A percentile compares a stretch with the other conserved stretches of the same genome.
Evolutionary conservation across 2,797 vertebrate genomes (phyloP).

Genomic region (Anas acuta): DNA sequence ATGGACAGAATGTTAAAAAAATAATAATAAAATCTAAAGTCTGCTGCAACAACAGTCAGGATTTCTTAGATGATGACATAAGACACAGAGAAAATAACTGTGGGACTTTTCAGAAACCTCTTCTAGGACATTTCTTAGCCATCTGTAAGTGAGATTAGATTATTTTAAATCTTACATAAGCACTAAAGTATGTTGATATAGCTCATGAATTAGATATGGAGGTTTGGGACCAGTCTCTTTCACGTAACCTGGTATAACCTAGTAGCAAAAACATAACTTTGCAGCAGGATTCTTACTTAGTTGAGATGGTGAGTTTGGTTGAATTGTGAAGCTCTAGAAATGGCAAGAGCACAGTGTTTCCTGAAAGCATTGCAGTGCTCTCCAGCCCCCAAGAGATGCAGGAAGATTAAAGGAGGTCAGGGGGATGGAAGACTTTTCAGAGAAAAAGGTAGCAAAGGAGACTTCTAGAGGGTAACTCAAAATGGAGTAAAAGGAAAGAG

Average conservation of each 20-base stretch:
- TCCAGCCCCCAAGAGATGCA: neutral
- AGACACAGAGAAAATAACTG: neutral
- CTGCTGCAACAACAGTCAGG: neutral
- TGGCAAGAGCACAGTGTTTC: neutral
- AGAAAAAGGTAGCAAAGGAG: neutral
- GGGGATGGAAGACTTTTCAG: neutral
- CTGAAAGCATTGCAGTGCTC: neutral
- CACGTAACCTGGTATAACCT: neutral
- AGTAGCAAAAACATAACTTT: neutral
- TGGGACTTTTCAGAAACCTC: neutral
- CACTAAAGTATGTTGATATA: neutral
- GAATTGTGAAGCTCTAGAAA: neutral
- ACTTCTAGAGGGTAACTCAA: neutral
- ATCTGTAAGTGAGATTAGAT: neutral
- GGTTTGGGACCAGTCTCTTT: neutral
- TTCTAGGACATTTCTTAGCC: neutral
- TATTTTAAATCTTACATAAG: neutral
- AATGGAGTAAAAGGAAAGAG: neutral
- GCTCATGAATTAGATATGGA: neutral
- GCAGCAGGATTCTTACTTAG: neutral
- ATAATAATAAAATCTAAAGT: neutral
- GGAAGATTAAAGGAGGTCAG: neutral
- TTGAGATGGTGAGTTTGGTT: neutral
- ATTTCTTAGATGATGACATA: neutral
- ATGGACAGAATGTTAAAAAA: neutral